phyloP scores from a whole-genome alignment of 2,888 invertebrate genomes.

The Leucophenga maculata region DNA sequence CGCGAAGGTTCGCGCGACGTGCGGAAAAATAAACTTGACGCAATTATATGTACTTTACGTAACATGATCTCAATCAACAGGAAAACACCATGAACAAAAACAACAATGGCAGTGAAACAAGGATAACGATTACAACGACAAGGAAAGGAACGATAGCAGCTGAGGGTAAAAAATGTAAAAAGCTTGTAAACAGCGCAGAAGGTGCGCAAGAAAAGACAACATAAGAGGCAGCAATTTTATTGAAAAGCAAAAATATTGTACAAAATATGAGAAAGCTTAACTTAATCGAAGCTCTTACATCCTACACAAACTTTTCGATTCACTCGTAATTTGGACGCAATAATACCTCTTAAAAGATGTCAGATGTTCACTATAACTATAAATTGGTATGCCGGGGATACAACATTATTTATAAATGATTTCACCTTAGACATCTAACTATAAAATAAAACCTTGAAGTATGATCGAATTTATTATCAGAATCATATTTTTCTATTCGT shows the following conservation, averaged over 20 bases:
- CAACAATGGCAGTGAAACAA: conserved; percentile 15
- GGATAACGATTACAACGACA: not conserved
- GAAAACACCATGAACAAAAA: conserved; percentile 48
- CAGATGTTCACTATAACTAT: too few species aligned
- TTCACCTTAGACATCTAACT: too few species aligned
- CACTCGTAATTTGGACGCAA: too few species aligned
- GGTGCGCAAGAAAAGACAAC: conserved; percentile 9
- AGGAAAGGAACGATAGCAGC: conserved; percentile 5
- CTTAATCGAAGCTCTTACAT: too few species aligned
- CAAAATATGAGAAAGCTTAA: not conserved
- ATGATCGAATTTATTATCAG: too few species aligned
- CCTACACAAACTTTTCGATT: too few species aligned
- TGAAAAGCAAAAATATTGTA: not conserved
- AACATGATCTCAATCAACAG: conserved; percentile 68
- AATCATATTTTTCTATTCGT: too few species aligned
- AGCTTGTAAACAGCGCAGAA: conserved; percentile 58
- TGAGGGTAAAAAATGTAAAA: conserved; percentile 39
- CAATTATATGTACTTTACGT: conserved; percentile 63
- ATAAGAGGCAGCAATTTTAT: not conserved
- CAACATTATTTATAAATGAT: too few species aligned
- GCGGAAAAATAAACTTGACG: conserved; percentile 64
- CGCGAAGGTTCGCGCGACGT: conserved; percentile 26
- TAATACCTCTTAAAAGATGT: too few species aligned
- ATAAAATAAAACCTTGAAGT: too few species aligned
- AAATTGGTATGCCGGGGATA: too few species aligned